These are phyloP conservation scores for Dysmachus trigonus DNA, from an alignment of 2,888 invertebrate species.

Conservation along the genomic window DNA sequence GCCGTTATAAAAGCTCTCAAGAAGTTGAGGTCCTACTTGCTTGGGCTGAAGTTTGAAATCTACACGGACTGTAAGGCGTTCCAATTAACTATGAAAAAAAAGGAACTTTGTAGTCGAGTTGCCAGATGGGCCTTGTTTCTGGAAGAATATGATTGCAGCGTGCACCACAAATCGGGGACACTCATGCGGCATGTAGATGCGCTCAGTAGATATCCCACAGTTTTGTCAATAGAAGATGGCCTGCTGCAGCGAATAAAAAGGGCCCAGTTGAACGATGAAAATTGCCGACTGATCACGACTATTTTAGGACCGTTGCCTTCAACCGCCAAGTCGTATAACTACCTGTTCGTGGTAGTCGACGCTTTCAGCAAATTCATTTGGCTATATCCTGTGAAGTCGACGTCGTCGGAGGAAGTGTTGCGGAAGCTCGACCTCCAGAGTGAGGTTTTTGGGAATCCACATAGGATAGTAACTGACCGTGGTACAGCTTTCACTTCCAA, in stretches of 20 bases:
- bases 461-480: not conserved
- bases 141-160: not conserved
- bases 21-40: not conserved
- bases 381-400: no score
- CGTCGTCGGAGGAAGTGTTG: not conserved
- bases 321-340: not conserved
- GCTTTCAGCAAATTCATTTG: not conserved
- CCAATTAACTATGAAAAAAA: not conserved
- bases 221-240: not conserved
- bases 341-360: not conserved
- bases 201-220: not conserved
- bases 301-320: not conserved
- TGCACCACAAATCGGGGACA: not conserved
- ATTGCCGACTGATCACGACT: not conserved
- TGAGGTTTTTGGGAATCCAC: not conserved
- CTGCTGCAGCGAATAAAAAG: no score
- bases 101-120: not conserved
- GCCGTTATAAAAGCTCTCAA: not conserved
- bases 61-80: not conserved
- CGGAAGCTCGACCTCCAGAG: not conserved
- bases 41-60: no score
- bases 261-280: no score
- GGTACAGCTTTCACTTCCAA: not conserved
- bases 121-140: not conserved
- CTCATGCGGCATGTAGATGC: not conserved